phyloP scores from a whole-genome alignment of 2,888 invertebrate species.

The Pseudanteris insignis region DNA sequence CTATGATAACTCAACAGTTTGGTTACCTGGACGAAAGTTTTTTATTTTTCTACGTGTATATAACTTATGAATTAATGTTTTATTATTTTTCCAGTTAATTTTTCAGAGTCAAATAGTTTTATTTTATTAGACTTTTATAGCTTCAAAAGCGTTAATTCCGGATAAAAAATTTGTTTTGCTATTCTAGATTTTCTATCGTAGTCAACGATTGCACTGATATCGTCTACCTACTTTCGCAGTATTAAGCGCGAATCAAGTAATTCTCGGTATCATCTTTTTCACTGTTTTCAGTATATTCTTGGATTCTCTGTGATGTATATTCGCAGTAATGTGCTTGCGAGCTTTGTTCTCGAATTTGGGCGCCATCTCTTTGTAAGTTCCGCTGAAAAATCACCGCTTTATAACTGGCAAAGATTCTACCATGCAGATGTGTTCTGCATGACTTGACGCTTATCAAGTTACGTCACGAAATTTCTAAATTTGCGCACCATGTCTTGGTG shows the following conservation, averaged over 20 bases:
- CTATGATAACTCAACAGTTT: too few relatives aligned
- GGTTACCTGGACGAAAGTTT: too few relatives aligned
- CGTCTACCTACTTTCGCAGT: constrained; percentile 14
- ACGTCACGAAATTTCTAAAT: too few relatives aligned
- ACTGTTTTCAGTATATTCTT: constrained; percentile 25
- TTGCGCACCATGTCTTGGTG: too few relatives aligned
- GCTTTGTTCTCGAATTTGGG: constrained; percentile 47
- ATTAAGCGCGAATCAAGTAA: constrained; percentile 25
- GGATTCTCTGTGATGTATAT: constrained; percentile 42
- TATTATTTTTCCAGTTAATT: constrained; percentile 22
- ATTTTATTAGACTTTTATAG: too few relatives aligned
- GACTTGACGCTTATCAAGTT: constrained; percentile 28
- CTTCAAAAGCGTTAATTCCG: too few relatives aligned
- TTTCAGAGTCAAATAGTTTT: too few relatives aligned
- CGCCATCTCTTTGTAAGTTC: constrained; percentile 47
- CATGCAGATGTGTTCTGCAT: constrained; percentile 36
- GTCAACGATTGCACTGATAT: too few relatives aligned
- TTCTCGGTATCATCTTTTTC: constrained; percentile 25
- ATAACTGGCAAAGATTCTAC: constrained; percentile 39
- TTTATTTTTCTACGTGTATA: too few relatives aligned
- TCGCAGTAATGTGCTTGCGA: constrained; percentile 43
- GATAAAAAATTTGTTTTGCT: too few relatives aligned
- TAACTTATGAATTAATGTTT: too few relatives aligned
- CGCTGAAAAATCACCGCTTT: constrained; percentile 55
- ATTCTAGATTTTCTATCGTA: too few relatives aligned